phyloP scores from a whole-genome alignment of 2,113 vertebrate species.

The Archocentrus centrarchus region DNA sequence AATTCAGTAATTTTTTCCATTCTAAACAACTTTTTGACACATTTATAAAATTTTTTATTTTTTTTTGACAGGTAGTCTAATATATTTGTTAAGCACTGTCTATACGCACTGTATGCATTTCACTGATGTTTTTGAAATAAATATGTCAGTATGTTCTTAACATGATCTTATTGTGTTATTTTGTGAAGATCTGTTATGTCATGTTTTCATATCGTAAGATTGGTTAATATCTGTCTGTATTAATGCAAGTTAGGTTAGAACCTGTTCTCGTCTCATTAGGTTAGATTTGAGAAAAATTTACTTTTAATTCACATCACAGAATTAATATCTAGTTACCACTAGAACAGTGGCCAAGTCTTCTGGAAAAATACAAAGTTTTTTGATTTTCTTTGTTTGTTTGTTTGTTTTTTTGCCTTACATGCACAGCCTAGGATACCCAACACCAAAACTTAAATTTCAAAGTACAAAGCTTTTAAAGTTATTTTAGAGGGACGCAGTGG shows the following conservation, averaged over 20 bases:
- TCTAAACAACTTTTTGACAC: rapidly evolving
- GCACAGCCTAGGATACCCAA: rapidly evolving
- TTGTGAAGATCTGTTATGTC: neutral
- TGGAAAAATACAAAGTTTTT: too few relatives aligned
- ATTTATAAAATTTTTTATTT: neutral
- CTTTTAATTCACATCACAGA: neutral
- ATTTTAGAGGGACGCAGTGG: too few relatives aligned
- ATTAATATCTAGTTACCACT: too few relatives aligned
- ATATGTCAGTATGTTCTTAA: neutral
- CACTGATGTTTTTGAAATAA: neutral
- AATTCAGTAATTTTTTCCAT: neutral
- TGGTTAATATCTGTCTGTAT: too few relatives aligned
- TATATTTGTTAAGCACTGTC: neutral
- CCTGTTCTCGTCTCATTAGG: too few relatives aligned
- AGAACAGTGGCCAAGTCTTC: too few relatives aligned
- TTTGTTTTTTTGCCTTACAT: neutral
- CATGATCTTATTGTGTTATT: neutral
- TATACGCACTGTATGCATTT: rapidly evolving
- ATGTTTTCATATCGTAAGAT: neutral
- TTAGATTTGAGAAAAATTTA: neutral
- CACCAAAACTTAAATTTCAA: neutral
- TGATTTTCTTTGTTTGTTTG: too few relatives aligned
- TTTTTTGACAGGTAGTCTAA: neutral
- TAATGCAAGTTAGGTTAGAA: too few relatives aligned
- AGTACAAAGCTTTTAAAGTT: too few relatives aligned